phyloP scores from a whole-genome alignment of 2,797 vertebrate species.

The Peromyscus nudipes region DNA sequence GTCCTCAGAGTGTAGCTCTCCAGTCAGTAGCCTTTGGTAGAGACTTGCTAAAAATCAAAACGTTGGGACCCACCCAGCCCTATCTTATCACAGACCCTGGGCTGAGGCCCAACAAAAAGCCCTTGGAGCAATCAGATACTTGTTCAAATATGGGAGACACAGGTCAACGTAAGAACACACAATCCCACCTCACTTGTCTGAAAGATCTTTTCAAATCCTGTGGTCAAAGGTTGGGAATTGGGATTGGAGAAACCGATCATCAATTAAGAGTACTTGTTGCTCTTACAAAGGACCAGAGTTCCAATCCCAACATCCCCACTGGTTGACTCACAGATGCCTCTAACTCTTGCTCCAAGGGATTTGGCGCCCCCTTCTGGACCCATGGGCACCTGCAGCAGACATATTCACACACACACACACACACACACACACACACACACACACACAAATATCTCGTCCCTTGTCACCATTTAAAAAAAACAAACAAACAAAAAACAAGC shows the following conservation, averaged over 20 bases:
- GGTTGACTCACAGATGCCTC: background rate
- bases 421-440: background rate
- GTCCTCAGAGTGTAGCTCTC: background rate
- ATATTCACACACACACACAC: background rate
- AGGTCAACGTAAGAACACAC: accelerated
- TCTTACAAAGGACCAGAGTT: background rate
- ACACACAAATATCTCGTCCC: background rate
- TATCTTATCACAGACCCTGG: background rate
- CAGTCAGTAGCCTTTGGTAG: background rate
- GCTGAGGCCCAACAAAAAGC: background rate
- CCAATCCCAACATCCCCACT: background rate
- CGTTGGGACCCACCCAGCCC: background rate
- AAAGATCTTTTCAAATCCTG: background rate
- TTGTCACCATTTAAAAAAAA: background rate
- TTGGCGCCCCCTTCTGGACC: background rate
- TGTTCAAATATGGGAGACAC: background rate
- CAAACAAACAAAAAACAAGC: background rate
- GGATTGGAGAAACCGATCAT: background rate
- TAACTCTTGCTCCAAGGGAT: background rate
- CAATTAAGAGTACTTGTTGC: background rate
- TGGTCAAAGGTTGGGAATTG: background rate
- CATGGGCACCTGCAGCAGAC: background rate
- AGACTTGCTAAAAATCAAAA: background rate
- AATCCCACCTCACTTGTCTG: background rate
- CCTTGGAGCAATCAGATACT: background rate